A percentile compares a stretch with the other conserved stretches of the same genome.
Evolutionary conservation across 2,888 invertebrate species (phyloP).

Genomic region (Eristalis pertinax): DNA sequence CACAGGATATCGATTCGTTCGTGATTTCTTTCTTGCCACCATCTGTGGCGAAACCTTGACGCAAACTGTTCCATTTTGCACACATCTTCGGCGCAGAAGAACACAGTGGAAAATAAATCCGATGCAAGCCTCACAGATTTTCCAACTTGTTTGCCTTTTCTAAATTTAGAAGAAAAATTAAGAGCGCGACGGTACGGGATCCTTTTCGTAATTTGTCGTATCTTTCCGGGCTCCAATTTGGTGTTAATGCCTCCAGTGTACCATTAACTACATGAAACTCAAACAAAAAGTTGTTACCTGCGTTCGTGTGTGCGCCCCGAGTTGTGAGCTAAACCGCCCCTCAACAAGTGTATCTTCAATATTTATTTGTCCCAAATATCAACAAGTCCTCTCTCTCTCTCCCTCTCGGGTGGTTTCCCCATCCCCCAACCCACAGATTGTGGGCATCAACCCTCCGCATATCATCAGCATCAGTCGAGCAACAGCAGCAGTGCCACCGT

Average conservation of each 20-base stretch:
- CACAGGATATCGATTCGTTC: too few relatives aligned
- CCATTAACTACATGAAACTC: constrained; percentile 1
- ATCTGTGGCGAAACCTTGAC: too few relatives aligned
- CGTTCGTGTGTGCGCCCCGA: neutral
- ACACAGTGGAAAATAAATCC: too few relatives aligned
- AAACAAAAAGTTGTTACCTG: neutral
- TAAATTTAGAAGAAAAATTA: neutral
- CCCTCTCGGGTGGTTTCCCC: too few relatives aligned
- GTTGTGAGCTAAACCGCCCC: neutral
- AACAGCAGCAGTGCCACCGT: neutral
- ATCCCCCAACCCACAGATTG: neutral
- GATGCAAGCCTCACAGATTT: too few relatives aligned
- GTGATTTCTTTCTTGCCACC: too few relatives aligned
- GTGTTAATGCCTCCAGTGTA: neutral
- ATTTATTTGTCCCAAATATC: constrained; percentile 33
- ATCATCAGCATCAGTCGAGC: neutral
- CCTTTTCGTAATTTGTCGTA: neutral
- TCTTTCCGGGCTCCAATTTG: neutral
- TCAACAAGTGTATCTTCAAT: constrained; percentile 30
- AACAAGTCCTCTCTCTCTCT: constrained; percentile 8
- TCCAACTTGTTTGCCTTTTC: neutral
- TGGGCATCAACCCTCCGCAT: neutral
- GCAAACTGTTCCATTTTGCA: too few relatives aligned
- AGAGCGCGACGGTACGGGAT: neutral
- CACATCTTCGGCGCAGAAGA: too few relatives aligned